Conservation (phyloP, 2,113 vertebrate species). For the Grammomys surdaster region DNA sequence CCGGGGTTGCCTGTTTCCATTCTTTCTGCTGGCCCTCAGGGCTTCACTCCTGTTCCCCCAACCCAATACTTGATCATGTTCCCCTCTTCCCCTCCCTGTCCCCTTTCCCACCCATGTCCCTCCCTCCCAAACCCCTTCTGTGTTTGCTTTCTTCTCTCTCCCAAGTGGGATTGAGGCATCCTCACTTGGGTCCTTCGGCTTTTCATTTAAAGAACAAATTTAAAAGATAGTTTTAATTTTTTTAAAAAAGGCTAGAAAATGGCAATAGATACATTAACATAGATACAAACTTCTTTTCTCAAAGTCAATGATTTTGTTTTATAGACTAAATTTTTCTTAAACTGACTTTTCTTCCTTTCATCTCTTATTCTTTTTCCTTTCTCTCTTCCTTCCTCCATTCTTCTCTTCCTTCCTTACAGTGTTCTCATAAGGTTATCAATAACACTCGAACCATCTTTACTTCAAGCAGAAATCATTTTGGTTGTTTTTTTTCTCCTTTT, state of each 20-base stretch:
- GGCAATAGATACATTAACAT: background rate
- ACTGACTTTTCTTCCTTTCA: background rate
- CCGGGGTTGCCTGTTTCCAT: too few species aligned
- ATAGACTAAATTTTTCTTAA: slow-evolving; percentile 26
- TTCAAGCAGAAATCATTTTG: slow-evolving; percentile 62
- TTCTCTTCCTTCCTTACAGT: background rate
- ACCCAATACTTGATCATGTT: too few species aligned
- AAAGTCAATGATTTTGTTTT: slow-evolving; percentile 29
- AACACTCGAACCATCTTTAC: background rate
- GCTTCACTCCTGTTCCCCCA: too few species aligned
- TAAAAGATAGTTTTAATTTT: background rate
- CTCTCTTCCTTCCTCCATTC: background rate
- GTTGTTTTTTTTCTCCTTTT: background rate
- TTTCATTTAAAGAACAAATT: background rate
- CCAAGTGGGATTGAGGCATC: too few species aligned
- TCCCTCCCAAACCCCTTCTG: too few species aligned
- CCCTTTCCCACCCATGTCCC: too few species aligned
- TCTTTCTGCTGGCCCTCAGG: too few species aligned
- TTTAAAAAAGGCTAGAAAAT: background rate
- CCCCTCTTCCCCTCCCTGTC: too few species aligned
- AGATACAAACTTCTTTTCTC: slow-evolving; percentile 34
- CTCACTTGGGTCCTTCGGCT: too few species aligned
- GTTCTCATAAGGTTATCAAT: slow-evolving; percentile 17
- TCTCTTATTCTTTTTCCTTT: background rate
- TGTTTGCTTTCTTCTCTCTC: too few species aligned